These are phyloP conservation scores for Capra hircus DNA, from an alignment of 2,113 vertebrate species.

Conservation along the genomic window DNA sequence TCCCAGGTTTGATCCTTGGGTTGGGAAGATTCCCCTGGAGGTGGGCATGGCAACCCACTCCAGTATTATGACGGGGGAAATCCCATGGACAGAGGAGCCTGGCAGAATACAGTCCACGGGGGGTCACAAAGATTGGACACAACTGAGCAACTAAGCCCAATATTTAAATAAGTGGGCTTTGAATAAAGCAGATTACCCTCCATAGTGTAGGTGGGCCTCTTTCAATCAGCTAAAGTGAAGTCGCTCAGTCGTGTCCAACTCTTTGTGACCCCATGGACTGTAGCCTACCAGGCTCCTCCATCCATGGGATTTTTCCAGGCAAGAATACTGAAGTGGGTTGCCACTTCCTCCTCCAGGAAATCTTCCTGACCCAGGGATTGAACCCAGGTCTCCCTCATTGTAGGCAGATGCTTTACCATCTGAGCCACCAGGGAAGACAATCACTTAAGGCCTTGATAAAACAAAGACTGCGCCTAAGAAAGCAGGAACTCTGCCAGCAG, in stretches of 20 bases:
- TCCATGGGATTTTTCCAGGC: not conserved
- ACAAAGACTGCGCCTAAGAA: not conserved
- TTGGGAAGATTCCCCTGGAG: not conserved
- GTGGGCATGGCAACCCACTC: not conserved
- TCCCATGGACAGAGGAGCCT: not conserved
- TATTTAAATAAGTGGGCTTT: not conserved
- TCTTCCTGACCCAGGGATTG: rapidly evolving
- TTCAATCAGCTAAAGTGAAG: not conserved
- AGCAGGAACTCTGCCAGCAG: not conserved
- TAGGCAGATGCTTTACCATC: not conserved
- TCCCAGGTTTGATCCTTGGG: not conserved
- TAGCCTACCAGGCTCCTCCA: not conserved
- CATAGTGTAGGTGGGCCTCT: not conserved
- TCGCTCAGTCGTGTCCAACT: not conserved
- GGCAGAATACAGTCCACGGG: not conserved
- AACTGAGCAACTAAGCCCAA: not conserved
- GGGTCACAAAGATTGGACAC: not conserved
- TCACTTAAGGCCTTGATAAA: not conserved
- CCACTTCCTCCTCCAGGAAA: not conserved
- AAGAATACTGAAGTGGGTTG: not conserved
- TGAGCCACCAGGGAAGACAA: not conserved
- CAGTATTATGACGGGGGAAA: not conserved
- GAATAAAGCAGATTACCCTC: not conserved
- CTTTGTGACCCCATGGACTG: not conserved
- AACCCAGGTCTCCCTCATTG: not conserved